phyloP scores from a whole-genome alignment of 2,113 vertebrate species.

The Equus quagga region DNA sequence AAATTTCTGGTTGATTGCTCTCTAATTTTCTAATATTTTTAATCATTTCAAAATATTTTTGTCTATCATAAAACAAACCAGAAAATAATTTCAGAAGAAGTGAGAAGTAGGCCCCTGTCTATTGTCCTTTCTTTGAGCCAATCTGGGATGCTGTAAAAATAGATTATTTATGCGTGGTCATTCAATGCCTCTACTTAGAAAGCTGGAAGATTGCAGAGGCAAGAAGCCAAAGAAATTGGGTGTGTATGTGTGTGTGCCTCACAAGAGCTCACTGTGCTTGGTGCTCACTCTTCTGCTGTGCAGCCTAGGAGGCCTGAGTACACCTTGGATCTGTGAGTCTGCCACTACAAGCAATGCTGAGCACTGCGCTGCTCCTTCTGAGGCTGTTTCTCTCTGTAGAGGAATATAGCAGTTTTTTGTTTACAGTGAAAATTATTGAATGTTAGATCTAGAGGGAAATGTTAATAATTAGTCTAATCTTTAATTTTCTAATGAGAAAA shows the following conservation, averaged over 20 bases:
- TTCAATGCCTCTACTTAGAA: not conserved
- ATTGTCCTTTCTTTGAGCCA: not conserved
- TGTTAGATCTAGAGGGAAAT: slow-evolving; percentile 23
- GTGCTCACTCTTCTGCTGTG: not conserved
- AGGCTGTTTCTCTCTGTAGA: not conserved
- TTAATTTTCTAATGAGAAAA: slow-evolving; percentile 64
- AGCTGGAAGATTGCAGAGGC: not conserved
- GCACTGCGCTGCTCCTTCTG: not conserved
- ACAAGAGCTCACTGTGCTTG: not conserved
- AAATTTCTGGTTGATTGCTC: not conserved
- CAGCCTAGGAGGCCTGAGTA: not conserved
- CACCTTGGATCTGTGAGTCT: not conserved
- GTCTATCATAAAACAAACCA: not conserved
- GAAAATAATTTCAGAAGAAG: slow-evolving; percentile 12
- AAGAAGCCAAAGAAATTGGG: not conserved
- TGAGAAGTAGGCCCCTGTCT: not conserved
- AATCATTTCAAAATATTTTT: not conserved
- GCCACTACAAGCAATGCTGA: not conserved
- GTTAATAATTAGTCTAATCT: not conserved
- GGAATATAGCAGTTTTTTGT: not conserved
- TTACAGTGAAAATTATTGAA: not conserved
- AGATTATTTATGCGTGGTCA: not conserved
- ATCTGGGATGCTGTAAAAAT: not conserved
- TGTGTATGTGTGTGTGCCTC: too few relatives aligned
- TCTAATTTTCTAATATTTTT: not conserved